Percentiles rank a stretch among this genome's conserved stretches.
Conservation (phyloP, 2,113 vertebrate species). For the Bagarius yarrelli region DNA sequence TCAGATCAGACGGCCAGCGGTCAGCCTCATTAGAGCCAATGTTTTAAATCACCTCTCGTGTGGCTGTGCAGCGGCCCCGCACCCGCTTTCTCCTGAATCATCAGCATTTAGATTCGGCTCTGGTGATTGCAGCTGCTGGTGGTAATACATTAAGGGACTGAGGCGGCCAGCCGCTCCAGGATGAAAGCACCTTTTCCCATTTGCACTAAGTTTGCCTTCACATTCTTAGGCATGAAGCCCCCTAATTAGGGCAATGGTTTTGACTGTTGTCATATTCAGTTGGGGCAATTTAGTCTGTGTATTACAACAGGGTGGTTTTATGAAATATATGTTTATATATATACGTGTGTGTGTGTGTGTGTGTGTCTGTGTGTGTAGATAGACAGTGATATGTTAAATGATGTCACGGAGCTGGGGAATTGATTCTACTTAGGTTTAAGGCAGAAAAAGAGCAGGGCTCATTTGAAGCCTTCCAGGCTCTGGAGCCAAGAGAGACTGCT, state of each 20-base stretch:
- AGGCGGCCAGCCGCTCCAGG: slow-evolving; percentile 68
- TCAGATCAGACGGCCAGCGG: slow-evolving; percentile 75
- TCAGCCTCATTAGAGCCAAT: slow-evolving; percentile 79
- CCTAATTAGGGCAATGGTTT: slow-evolving; percentile 74
- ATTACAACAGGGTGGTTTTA: slow-evolving; percentile 70
- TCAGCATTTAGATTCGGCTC: slow-evolving; percentile 77
- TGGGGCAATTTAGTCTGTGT: slow-evolving; percentile 75
- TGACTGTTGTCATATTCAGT: slow-evolving; percentile 71
- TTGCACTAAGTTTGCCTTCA: slow-evolving; percentile 73
- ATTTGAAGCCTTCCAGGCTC: slow-evolving; percentile 42
- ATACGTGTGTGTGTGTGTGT: not conserved
- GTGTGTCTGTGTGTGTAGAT: not conserved
- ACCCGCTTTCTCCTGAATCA: slow-evolving; percentile 72
- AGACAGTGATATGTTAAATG: slow-evolving; percentile 69
- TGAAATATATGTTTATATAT: slow-evolving; percentile 11
- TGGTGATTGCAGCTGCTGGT: slow-evolving; percentile 77
- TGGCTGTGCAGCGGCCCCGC: slow-evolving; percentile 66
- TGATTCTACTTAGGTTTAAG: slow-evolving; percentile 68
- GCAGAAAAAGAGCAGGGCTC: slow-evolving; percentile 37
- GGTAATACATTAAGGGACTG: slow-evolving; percentile 81
- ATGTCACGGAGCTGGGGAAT: slow-evolving; percentile 67
- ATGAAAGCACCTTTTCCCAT: slow-evolving; percentile 75
- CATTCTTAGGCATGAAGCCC: slow-evolving; percentile 73
- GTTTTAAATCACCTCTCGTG: slow-evolving; percentile 78
- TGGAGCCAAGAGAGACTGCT: slow-evolving; percentile 40